phyloP scores from a whole-genome alignment of 53 echinoderm and acorn worm genomes.

The Henricia sp. region DNA sequence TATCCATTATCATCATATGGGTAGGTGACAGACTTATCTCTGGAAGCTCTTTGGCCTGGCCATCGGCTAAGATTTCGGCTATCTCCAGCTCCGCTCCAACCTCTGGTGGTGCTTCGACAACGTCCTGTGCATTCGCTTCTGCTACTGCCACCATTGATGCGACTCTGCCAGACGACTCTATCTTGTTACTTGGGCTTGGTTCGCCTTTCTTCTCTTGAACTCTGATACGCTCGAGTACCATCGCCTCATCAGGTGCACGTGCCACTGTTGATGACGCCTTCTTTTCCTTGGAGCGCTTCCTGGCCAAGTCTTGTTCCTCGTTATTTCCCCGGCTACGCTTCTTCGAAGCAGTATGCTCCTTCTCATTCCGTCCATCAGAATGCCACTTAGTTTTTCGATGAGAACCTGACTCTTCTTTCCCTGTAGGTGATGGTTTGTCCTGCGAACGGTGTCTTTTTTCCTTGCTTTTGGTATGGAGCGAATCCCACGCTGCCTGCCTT shows the following conservation, averaged over 20 bases:
- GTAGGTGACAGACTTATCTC: constrained; percentile 13
- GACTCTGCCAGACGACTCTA: neutral
- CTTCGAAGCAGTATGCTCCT: neutral
- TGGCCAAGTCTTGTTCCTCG: neutral
- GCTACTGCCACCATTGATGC: neutral
- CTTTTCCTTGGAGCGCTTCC: neutral
- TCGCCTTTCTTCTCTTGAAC: neutral
- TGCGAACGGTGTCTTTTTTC: neutral
- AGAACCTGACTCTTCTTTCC: neutral
- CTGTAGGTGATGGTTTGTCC: neutral
- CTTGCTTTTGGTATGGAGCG: constrained; percentile 2
- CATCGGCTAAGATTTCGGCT: neutral
- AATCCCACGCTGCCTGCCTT: neutral
- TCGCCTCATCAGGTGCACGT: constrained; percentile 2
- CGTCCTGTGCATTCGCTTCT: neutral
- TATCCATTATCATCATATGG: constrained; percentile 6
- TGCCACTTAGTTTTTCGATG: neutral
- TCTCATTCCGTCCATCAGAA: constrained; percentile 28
- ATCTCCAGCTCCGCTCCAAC: constrained; percentile 14
- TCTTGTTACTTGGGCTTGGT: neutral
- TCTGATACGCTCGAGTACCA: neutral
- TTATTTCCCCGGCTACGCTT: constrained; percentile 22
- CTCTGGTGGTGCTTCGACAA: constrained; percentile 5
- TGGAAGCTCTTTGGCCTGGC: neutral
- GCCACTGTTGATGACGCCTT: constrained; percentile 19